A percentile compares a stretch with the other conserved stretches of the same genome.
Conservation (phyloP, 2,888 invertebrate species). For the Callosobruchus maculatus region DNA sequence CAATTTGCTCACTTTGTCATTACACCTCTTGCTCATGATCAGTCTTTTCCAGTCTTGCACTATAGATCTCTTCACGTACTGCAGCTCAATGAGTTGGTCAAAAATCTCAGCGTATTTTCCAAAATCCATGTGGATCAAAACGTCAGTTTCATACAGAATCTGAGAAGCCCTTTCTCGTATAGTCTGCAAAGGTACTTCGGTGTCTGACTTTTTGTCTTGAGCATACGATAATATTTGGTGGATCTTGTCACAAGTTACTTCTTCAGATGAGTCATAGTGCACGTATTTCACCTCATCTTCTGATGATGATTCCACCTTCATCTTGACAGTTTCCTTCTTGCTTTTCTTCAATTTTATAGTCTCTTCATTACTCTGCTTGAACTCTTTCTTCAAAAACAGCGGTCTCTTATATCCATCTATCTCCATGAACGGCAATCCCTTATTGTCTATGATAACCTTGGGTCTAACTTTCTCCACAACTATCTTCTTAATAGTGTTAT, state of each 20-base stretch:
- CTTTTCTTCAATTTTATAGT: slow-evolving; percentile 3
- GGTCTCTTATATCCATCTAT: slow-evolving; percentile 38
- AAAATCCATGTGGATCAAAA: slow-evolving; percentile 36
- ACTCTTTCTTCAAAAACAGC: slow-evolving; percentile 21
- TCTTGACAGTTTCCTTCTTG: slow-evolving; percentile 3
- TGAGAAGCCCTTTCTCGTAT: slow-evolving; percentile 38
- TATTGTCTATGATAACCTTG: slow-evolving; percentile 38
- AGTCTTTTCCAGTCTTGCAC: slow-evolving; percentile 40
- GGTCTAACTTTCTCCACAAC: slow-evolving; percentile 36
- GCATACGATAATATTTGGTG: slow-evolving; percentile 34
- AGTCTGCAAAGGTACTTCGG: slow-evolving; percentile 32
- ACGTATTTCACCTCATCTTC: neutral
- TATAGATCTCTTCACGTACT: slow-evolving; percentile 36
- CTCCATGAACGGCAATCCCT: slow-evolving; percentile 38
- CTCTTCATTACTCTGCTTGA: slow-evolving; percentile 2
- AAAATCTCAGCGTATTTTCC: slow-evolving; percentile 35
- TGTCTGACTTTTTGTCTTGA: slow-evolving; percentile 22
- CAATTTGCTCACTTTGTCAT: slow-evolving; percentile 36
- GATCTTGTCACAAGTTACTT: slow-evolving; percentile 32
- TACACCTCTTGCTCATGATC: slow-evolving; percentile 31
- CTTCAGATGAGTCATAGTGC: slow-evolving; percentile 25
- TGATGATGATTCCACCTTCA: neutral
- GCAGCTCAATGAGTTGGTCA: slow-evolving; percentile 36
- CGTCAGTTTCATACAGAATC: slow-evolving; percentile 36
- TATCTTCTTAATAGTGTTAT: slow-evolving; percentile 21